Base-by-base conservation (phyloP, 2,797 vertebrate genomes). In the Alca torda region DNA sequence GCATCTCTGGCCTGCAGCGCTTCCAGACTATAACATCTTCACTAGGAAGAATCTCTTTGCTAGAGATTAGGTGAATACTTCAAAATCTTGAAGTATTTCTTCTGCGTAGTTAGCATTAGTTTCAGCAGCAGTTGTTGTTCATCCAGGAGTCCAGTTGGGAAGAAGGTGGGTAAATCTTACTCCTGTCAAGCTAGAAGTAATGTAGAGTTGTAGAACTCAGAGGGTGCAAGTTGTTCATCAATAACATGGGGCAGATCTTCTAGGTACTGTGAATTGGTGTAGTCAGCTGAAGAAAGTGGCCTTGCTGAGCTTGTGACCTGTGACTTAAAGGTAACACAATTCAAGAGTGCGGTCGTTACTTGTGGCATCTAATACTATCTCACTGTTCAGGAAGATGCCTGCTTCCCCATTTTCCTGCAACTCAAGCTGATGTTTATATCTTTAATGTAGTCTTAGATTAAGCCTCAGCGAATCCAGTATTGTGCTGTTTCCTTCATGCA, bases 221-320 rank as follows among this genome's bases (percentile, higher is more conserved):
- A 28, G 20, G 4, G 6, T 3, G 0, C n/a, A 39, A 61, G 10
- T 25, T 56, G 14, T 76, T 79, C 2, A 5, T 10, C 0, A 0
- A 2, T 72, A 50, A 12, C 4, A 4, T 2, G 11, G 11, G 10
- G 39, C 23, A 60, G n/a, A 53, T 65, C 16, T 2, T 74, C 6
- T 30, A 41, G 28, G 19, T 65, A 5, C 5, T 25, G 28, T 30
- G 56, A 56, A 39, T 72, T 0, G 0, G 4, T 63, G 39, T 61
- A 43, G 63, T 50, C 30, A 35, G 30, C 13, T 73, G 60, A 56
- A 77, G 25, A 51, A 84, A 17, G 60, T 24, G 37, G 8, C 57
- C 31, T 70, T 67, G 43, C 17, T 59, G 68, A 18, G 15, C 7
- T 19, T 67, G 26, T 67, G 31, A 54, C 14, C 50, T 61, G 21